Conservation (phyloP, 2,113 vertebrate genomes). For the Tauraco erythrolophus region DNA sequence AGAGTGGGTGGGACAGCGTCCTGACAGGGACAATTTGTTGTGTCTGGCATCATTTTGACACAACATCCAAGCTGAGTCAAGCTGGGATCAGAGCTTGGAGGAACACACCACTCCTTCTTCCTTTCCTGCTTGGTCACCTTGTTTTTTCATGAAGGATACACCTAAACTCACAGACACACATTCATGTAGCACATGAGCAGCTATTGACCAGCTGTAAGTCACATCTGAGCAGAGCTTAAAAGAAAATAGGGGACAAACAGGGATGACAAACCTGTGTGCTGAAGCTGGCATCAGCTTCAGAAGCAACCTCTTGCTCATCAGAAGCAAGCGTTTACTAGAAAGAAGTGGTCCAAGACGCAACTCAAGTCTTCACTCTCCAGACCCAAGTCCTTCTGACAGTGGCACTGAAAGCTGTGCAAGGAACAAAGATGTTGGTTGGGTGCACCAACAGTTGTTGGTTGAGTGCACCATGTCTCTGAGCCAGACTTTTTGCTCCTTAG, state of each 20-base stretch:
- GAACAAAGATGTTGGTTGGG: too few species aligned
- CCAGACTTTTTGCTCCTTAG: neutral
- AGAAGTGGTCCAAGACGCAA: neutral
- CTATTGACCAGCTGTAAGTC: neutral
- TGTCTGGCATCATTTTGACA: neutral
- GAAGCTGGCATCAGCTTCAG: neutral
- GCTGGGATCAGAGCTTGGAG: neutral
- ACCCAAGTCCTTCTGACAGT: neutral
- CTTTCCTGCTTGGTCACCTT: neutral
- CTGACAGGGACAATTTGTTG: neutral
- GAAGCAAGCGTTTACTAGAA: neutral
- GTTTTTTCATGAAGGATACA: neutral
- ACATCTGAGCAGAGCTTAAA: neutral
- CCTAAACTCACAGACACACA: neutral
- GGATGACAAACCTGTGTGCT: neutral
- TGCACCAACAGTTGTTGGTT: too few species aligned
- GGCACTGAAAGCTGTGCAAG: neutral
- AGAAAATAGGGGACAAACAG: neutral
- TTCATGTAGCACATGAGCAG: neutral
- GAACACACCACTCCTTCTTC: neutral
- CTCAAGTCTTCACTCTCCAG: too few species aligned
- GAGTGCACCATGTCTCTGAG: neutral
- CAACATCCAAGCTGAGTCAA: neutral
- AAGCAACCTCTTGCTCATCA: neutral
- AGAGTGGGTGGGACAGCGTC: neutral